Evolutionary conservation across 2,797 vertebrate species (phyloP), one percentile per base, ranked within the genome.

Genomic region (Uromys caudimaculatus): DNA sequence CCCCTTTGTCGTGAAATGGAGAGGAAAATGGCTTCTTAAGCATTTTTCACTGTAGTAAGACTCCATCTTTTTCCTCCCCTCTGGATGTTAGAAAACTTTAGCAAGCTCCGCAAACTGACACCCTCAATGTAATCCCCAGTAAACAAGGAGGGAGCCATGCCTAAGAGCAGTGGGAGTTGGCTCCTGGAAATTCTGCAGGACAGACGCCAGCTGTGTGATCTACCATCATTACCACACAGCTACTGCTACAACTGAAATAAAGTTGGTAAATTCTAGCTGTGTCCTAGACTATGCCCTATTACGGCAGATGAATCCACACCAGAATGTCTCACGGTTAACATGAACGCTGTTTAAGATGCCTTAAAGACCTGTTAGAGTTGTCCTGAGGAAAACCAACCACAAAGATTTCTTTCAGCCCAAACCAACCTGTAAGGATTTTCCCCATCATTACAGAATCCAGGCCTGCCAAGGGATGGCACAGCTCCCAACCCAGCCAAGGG

Each of bases 51-150:
- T 83, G 83, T 95, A 38, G 83, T 94, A 93, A 94, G 92, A 52
- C 23, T 73, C 29, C 79, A 13, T 58, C 69, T 84, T 94, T 6
- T 95, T 78, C 67, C 73, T 93, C 52, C 50, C 88, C 94, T 71
- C 93, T 90, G 87, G 52, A 38, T 69, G 93, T 71, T 60, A 69
- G 38, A 95, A 95, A 97, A 97, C 44, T 97, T 95, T 95, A 96
- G 89, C 24, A 69, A 91, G 47, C 54, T 95, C 73, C 85, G 69
- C n/a, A 94, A 92, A 95, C 73, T 50, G 69, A 41, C 38, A 71
- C 91, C 85, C 62, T 97, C 86, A 77, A 58, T 76, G 14, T 62
- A 97, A 96, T 94, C 71, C 94, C 94, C 95, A 85, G 94, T 67
- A 81, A 96, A 81, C 44, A 84, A 90, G 64, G n/a, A 95, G 11